Evolutionary conservation across 1,140 invertebrate genomes (phyloP).

Genomic region (Ctenoplectra terminalis): DNA sequence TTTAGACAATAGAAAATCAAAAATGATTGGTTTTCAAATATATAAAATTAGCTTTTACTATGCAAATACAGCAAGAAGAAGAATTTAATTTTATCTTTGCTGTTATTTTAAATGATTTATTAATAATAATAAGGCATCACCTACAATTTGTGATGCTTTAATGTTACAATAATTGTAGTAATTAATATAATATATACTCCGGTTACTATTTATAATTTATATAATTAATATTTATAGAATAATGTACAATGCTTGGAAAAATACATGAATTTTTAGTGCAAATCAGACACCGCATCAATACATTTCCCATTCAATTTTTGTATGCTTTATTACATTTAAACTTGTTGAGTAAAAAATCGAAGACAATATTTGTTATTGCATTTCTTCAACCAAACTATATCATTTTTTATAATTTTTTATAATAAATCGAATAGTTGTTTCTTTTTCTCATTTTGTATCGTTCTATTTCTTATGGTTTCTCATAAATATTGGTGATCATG

Average conservation of each 20-base stretch:
- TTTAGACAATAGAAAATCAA: conserved; percentile 41
- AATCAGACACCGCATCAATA: conserved; percentile 72
- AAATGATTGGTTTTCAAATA: not conserved
- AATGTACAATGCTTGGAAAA: conserved; percentile 81
- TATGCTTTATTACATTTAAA: conserved; percentile 42
- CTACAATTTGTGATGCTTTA: conserved; percentile 68
- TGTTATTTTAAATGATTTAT: conserved; percentile 76
- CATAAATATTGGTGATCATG: conserved; percentile 43
- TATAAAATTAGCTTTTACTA: not conserved
- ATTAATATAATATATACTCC: conserved; percentile 57
- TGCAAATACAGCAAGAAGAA: conserved; percentile 19
- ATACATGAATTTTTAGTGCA: conserved; percentile 80
- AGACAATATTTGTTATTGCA: conserved; percentile 64
- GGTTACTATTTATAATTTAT: conserved; percentile 74
- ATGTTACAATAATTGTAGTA: conserved; percentile 75
- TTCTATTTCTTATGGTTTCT: conserved; percentile 10
- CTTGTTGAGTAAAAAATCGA: conserved; percentile 58
- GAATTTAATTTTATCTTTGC: conserved; percentile 32
- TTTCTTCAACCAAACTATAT: conserved; percentile 52
- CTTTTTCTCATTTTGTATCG: conserved; percentile 27
- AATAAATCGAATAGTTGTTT: conserved; percentile 47
- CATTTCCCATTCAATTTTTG: conserved; percentile 52
- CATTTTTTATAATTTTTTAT: conserved; percentile 23
- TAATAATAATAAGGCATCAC: conserved; percentile 65
- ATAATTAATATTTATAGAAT: conserved; percentile 78